Evolutionary conservation across 2,797 vertebrate genomes (phyloP).

Genomic region (Acanthurus lineatus): DNA sequence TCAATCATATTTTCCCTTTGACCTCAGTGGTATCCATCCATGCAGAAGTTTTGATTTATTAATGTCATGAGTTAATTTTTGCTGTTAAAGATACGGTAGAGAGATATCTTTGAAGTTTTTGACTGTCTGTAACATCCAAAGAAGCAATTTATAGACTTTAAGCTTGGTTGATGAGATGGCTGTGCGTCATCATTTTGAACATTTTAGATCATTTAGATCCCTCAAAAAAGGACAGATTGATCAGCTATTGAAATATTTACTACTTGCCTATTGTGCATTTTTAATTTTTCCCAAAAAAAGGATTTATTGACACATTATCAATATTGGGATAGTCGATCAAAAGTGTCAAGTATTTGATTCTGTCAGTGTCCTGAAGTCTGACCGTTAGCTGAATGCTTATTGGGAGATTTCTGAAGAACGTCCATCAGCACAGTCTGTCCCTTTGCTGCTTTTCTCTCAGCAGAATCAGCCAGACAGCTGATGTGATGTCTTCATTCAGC

Average conservation of each 20-base stretch:
- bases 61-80: too few relatives aligned
- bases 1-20: not conserved
- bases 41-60: too few relatives aligned
- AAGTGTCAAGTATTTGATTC: not conserved
- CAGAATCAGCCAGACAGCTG: constrained; percentile 71
- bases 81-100: not conserved
- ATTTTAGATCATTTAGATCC: not conserved
- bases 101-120: not conserved
- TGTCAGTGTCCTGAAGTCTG: not conserved
- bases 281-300: not conserved
- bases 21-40: not conserved
- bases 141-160: not conserved
- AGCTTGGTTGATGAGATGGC: not conserved
- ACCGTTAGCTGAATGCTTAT: constrained; percentile 8
- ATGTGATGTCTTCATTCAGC: constrained; percentile 74
- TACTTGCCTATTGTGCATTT: not conserved
- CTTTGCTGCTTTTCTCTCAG: constrained; percentile 46
- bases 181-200: not conserved
- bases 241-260: not conserved
- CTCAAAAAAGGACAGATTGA: rapidly evolving
- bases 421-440: constrained; percentile 30
- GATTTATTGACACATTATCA: not conserved
- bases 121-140: not conserved
- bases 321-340: not conserved
- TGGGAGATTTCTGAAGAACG: constrained; percentile 2